A percentile compares a stretch with the other conserved stretches of the same genome.
Conservation (phyloP, 2,797 vertebrate genomes). For the Prionace glauca region DNA sequence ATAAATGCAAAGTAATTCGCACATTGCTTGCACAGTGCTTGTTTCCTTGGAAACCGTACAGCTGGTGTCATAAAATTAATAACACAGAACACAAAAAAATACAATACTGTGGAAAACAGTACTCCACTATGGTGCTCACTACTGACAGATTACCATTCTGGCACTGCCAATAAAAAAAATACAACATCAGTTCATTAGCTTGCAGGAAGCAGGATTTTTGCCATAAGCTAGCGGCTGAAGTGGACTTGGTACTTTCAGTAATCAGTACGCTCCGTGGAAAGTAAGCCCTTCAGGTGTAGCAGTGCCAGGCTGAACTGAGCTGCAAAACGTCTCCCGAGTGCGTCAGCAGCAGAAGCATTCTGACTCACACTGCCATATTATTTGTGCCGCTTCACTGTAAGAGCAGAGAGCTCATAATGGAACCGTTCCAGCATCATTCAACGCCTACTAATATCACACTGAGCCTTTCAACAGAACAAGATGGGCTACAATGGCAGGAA, state of each 20-base stretch:
- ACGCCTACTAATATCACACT: constrained; percentile 35
- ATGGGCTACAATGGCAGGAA: constrained; percentile 26
- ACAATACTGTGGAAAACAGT: constrained; percentile 23
- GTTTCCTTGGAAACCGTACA: constrained; percentile 74
- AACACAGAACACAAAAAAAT: constrained; percentile 44
- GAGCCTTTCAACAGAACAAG: constrained; percentile 37
- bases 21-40: constrained; percentile 41
- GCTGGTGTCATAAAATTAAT: constrained; percentile 60
- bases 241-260: not conserved
- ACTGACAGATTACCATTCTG: constrained; percentile 11
- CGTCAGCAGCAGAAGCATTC: constrained; percentile 34
- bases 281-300: constrained; percentile 28
- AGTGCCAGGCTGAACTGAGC: constrained; percentile 24
- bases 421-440: constrained; percentile 34
- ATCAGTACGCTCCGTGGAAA: constrained; percentile 18
- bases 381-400: constrained; percentile 32
- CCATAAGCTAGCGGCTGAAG: constrained; percentile 23
- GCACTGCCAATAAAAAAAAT: not conserved
- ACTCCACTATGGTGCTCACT: constrained; percentile 24
- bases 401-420: constrained; percentile 35
- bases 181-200: constrained; percentile 4
- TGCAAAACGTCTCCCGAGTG: constrained; percentile 2
- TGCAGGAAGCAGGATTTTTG: not conserved
- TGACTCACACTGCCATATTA: constrained; percentile 37
- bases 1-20: constrained; percentile 35